Evolutionary conservation across 1,140 invertebrate genomes (phyloP), one percentile per base, ranked within the genome.

Genomic region (Achatina immaculata): DNA sequence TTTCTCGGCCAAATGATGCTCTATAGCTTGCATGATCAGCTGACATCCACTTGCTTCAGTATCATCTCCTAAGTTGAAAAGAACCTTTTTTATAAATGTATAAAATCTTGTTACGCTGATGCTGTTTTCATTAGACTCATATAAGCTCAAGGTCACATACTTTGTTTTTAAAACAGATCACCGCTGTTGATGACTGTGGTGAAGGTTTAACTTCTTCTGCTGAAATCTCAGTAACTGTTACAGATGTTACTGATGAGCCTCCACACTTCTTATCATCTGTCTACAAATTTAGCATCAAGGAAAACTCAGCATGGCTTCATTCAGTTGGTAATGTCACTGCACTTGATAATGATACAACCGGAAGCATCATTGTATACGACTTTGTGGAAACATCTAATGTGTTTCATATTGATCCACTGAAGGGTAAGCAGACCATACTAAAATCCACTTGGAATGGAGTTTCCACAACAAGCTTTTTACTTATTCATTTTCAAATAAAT

Each of bases 191-290:
- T 51, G 48, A 77, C 28, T 78, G 55, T 58, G 80, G 80, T 21
- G 42, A n/a, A 0, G 85, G 83, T 43, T 36, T 62, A 0, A 40
- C 34, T 19, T 19, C 51, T 4, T 66, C 42, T 28, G 51, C 58
- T 1, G 72, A 24, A n/a, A 24, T 87, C 0, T 58, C 40, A 9
- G 76, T 87, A 34, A 76, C 11, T 34, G 28, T 87, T 16, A 14
- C 24, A 16, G 87, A 89, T 81, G 81, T 78, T 24, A 88, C 88
- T 71, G 88, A 89, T 65, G 85, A 86, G 48, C 11, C 78, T 28
- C 90, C 92, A 0, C 73, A 83, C n/a, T 93, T 93, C 83, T 75
- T 81, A 11, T 83, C 89, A 62, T 40, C 80, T 9, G 82, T 85
- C 16, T 93, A 93, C 84, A 85, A 83, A 34, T 92, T 91, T 45